A percentile compares a stretch with the other conserved stretches of the same genome.
Conservation (phyloP, 2,797 vertebrate species). For the Pygocentrus nattereri region DNA sequence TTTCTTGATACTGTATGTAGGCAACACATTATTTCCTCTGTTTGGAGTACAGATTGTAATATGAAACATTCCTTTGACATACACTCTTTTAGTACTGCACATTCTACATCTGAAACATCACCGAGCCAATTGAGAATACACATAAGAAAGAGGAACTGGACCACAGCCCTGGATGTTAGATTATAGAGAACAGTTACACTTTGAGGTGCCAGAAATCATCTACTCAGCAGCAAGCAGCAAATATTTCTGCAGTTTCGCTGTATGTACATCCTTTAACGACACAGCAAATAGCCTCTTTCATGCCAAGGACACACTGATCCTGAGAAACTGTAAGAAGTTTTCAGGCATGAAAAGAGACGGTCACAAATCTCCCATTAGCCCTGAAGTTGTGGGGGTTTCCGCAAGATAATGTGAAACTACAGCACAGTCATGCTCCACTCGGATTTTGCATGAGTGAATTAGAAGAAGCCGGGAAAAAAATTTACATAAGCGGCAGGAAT, state of each 20-base stretch:
- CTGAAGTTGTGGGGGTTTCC: constrained; percentile 10
- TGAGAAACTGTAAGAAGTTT: constrained; percentile 14
- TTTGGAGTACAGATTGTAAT: not conserved
- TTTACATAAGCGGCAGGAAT: constrained; percentile 30
- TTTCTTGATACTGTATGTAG: not conserved
- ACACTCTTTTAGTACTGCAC: not conserved
- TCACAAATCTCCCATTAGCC: constrained; percentile 19
- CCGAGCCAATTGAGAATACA: not conserved
- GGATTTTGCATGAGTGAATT: constrained; percentile 33
- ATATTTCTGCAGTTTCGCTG: not conserved
- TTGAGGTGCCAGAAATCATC: not conserved
- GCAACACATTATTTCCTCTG: not conserved
- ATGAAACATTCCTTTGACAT: not conserved
- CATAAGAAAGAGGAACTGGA: no score
- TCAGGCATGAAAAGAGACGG: constrained; percentile 25
- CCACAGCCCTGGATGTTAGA: not conserved
- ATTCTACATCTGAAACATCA: not conserved
- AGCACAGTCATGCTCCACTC: not conserved
- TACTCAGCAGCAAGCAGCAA: not conserved
- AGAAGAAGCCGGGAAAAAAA: constrained; percentile 10
- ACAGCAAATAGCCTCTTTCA: constrained; percentile 20
- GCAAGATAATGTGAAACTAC: constrained; percentile 21
- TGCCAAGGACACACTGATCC: constrained; percentile 28
- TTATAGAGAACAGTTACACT: not conserved
- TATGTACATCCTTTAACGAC: not conserved